phyloP scores from a whole-genome alignment of 1,140 invertebrate genomes.

The Drosophila pseudoobscura region DNA sequence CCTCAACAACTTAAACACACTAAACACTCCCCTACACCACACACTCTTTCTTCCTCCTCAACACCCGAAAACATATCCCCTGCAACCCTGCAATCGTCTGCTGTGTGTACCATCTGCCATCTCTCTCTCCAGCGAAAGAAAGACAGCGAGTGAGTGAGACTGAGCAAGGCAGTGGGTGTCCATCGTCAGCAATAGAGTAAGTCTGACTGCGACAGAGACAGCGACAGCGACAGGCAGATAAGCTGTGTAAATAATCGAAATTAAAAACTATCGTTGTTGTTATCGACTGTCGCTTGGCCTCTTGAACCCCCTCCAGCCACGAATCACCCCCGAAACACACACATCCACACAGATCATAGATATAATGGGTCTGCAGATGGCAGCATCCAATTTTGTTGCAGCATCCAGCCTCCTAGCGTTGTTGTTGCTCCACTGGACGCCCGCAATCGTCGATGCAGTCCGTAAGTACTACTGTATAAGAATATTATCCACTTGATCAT shows the following conservation, averaged over 20 bases:
- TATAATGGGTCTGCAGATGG: conserved; percentile 83
- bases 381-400: conserved; percentile 75
- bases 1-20: conserved; percentile 16
- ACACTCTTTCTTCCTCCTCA: conserved; percentile 6
- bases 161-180: neutral
- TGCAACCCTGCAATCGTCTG: neutral
- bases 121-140: conserved; percentile 31
- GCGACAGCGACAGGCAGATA: conserved; percentile 8
- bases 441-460: conserved; percentile 76
- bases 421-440: conserved; percentile 75
- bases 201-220: conserved; percentile 38
- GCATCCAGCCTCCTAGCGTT: conserved; percentile 62
- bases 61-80: neutral
- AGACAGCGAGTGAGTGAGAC: conserved; percentile 28
- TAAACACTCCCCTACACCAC: conserved; percentile 20
- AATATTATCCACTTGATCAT: conserved; percentile 14
- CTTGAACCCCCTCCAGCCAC: neutral
- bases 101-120: neutral
- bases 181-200: conserved; percentile 50
- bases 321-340: conserved; percentile 3
- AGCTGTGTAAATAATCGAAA: conserved; percentile 25
- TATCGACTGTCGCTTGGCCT: conserved; percentile 27
- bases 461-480: conserved; percentile 65
- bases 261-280: conserved; percentile 42
- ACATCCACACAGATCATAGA: conserved; percentile 33